Evolutionary conservation across 2,113 vertebrate genomes (phyloP).

Genomic region (Nothoprocta perdicaria): DNA sequence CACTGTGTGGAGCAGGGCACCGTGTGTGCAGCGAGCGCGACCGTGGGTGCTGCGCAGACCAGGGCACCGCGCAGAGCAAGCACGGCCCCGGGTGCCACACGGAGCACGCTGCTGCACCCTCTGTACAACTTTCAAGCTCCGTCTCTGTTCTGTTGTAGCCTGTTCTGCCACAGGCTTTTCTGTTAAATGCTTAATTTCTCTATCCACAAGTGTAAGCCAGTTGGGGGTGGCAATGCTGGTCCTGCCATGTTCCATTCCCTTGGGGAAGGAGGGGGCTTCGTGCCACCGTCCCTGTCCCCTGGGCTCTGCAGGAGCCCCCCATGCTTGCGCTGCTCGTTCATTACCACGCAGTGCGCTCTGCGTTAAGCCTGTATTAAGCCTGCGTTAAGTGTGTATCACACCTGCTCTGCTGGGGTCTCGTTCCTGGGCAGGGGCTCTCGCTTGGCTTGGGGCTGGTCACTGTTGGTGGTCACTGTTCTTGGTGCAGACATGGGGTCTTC

Average conservation of each 20-base stretch:
- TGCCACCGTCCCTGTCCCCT: neutral
- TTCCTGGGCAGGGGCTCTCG: fast-evolving
- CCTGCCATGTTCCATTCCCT: neutral
- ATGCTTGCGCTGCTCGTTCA: fast-evolving
- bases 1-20: too few species aligned
- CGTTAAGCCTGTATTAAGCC: fast-evolving
- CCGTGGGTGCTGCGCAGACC: too few species aligned
- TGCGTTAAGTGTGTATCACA: fast-evolving
- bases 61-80: too few species aligned
- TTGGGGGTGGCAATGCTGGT: neutral
- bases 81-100: too few species aligned
- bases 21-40: too few species aligned
- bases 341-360: fast-evolving
- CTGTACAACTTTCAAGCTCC: neutral
- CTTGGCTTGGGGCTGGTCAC: fast-evolving
- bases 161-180: neutral
- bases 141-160: neutral
- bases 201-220: neutral
- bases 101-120: too few species aligned
- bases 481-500: fast-evolving
- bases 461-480: neutral
- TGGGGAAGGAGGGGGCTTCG: neutral
- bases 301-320: too few species aligned
- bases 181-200: neutral
- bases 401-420: fast-evolving